These are phyloP conservation scores for Saguinus midas DNA, from an alignment of 2,113 vertebrate genomes.

Conservation along the genomic window DNA sequence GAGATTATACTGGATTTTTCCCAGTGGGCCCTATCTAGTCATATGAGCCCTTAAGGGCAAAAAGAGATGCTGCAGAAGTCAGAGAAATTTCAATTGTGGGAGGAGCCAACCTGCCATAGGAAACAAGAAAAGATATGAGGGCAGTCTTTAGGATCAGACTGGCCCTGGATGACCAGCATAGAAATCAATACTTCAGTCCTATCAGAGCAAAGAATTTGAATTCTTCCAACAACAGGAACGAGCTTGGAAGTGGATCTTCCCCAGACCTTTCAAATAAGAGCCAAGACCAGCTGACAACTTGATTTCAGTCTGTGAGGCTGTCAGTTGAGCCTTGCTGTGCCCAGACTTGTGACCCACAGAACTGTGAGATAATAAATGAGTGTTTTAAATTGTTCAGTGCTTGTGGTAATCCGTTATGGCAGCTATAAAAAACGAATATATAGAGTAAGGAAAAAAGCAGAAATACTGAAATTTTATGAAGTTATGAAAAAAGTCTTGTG, in stretches of 20 bases:
- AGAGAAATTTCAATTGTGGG: neutral
- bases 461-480: neutral
- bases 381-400: neutral
- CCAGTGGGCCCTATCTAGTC: neutral
- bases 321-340: neutral
- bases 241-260: neutral
- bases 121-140: neutral
- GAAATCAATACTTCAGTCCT: neutral
- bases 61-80: neutral
- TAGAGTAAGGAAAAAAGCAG: neutral
- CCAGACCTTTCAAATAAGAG: neutral
- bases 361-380: neutral
- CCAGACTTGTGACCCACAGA: neutral
- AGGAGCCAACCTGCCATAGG: neutral
- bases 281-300: neutral
- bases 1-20: neutral
- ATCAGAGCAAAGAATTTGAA: neutral
- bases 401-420: neutral
- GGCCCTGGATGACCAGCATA: neutral
- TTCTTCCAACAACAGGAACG: neutral
- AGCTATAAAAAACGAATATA: neutral
- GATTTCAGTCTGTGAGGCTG: neutral
- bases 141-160: neutral
- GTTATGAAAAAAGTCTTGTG: neutral
- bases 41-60: neutral